Evolutionary conservation across 2,888 invertebrate genomes (phyloP).

Genomic region (Harpagoxenus sublaevis): DNA sequence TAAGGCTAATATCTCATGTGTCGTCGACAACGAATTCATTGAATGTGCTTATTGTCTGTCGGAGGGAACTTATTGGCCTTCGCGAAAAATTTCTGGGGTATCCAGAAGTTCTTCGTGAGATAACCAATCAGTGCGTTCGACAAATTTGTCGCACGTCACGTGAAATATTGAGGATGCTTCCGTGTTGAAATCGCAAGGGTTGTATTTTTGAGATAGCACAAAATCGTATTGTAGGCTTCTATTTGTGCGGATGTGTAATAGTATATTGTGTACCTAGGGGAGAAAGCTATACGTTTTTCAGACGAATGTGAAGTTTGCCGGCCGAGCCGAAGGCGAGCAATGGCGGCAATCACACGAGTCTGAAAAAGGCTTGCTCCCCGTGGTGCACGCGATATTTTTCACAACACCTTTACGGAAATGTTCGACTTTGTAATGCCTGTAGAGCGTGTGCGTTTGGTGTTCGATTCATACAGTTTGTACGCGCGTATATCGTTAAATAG

Average conservation of each 20-base stretch:
- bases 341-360: no score
- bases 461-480: no score
- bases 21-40: constrained; percentile 22
- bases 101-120: constrained; percentile 15
- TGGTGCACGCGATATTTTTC: no score
- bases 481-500: no score
- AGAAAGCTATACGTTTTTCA: no score
- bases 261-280: no score
- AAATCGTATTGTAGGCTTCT: background rate
- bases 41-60: constrained; percentile 38
- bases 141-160: constrained; percentile 7
- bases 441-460: no score
- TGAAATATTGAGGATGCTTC: constrained; percentile 15
- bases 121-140: constrained; percentile 37
- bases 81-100: constrained; percentile 23
- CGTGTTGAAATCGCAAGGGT: constrained; percentile 4
- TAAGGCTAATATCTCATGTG: constrained; percentile 41
- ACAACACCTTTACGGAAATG: no score
- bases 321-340: no score
- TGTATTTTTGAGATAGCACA: background rate
- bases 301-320: no score
- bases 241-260: background rate
- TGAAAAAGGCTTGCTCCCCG: no score
- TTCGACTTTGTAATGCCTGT: no score
- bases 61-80: constrained; percentile 5